Base-by-base conservation (phyloP, 2,113 vertebrate genomes). In the Meriones unguiculatus region DNA sequence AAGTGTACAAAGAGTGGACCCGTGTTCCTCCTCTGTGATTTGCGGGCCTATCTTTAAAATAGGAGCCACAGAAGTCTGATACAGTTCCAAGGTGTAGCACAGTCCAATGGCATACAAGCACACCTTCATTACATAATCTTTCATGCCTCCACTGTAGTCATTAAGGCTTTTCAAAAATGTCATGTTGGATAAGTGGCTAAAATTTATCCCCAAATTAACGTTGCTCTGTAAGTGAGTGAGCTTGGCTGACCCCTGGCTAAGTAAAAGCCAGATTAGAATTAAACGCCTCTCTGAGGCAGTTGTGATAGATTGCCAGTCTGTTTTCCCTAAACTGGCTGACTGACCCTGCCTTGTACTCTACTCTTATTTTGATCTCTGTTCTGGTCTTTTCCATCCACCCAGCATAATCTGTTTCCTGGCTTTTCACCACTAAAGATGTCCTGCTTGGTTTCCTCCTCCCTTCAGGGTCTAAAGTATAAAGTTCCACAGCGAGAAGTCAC, bases 141-240 rank as follows among this genome's bases (percentile, higher is more conserved):
- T 70, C 17, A 17, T 91, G 64, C 4, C 73, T 12, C 89, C 30
- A 4, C 28, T 57, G 2, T 75, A 69, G 25, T 87, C 85, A 70
- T 46, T 52, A 13, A 32, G 2, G 22, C 30, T 62, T 92, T 80
- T 91, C 6, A 25, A 41, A 91, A 86, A 54, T 46, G 6, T 10
- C n/a, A 2, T 38, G 20, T 85, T 46, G 84, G 54, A 50, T 57
- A n/a, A 73, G 62, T 67, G 38, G 12, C 64, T 90, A 65, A n/a
- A 35, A 54, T 94, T 87, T 94, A 50, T 65, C 30, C 67, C 82
- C 12, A 93, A 50, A 91, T 82, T 35, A 13, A 35, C 64, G 73
- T 67, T 22, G 13, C 62, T 95, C 50, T 95, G 52, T 86, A 77
- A 89, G 32, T 80, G 62, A 93, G n/a, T 94, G 75, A 95, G 46